phyloP scores from a whole-genome alignment of 53 echinoderm and acorn worm genomes.

The Henricia sp. region DNA sequence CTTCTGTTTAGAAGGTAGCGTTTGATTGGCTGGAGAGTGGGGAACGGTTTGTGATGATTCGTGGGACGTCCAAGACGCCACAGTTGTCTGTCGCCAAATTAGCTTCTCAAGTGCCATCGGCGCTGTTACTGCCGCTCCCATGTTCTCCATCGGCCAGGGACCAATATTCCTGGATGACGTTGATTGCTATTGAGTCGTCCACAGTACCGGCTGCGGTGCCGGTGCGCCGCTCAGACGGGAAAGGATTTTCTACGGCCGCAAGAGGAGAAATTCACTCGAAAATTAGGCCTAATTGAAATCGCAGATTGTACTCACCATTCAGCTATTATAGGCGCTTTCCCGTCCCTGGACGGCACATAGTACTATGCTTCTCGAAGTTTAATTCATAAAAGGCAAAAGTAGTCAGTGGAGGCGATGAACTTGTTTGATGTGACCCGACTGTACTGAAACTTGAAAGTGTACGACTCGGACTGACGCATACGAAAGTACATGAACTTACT shows the following conservation, averaged over 20 bases:
- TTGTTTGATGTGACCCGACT: too few relatives aligned
- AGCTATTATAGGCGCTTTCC: too few relatives aligned
- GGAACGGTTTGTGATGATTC: slow-evolving; percentile 46
- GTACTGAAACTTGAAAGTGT: too few relatives aligned
- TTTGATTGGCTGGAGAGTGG: slow-evolving; percentile 32
- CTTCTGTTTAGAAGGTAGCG: slow-evolving; percentile 20
- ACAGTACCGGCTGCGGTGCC: neutral
- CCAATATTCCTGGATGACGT: slow-evolving; percentile 25
- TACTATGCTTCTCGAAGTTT: too few relatives aligned
- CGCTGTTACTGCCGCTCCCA: neutral
- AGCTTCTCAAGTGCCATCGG: slow-evolving; percentile 17
- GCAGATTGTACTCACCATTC: too few relatives aligned
- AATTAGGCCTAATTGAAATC: too few relatives aligned
- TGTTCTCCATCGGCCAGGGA: neutral
- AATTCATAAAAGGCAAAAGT: too few relatives aligned
- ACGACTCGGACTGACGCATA: too few relatives aligned
- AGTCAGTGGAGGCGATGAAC: too few relatives aligned
- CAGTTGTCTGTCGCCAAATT: slow-evolving; percentile 35
- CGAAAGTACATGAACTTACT: too few relatives aligned
- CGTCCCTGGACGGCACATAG: too few relatives aligned
- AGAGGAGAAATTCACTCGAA: neutral
- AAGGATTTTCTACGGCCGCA: neutral
- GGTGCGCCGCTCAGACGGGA: neutral
- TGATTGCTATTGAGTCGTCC: neutral
- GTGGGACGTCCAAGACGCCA: slow-evolving; percentile 35